Evolutionary conservation across 2,888 invertebrate species (phyloP).

Genomic region (Orchesella flavescens): DNA sequence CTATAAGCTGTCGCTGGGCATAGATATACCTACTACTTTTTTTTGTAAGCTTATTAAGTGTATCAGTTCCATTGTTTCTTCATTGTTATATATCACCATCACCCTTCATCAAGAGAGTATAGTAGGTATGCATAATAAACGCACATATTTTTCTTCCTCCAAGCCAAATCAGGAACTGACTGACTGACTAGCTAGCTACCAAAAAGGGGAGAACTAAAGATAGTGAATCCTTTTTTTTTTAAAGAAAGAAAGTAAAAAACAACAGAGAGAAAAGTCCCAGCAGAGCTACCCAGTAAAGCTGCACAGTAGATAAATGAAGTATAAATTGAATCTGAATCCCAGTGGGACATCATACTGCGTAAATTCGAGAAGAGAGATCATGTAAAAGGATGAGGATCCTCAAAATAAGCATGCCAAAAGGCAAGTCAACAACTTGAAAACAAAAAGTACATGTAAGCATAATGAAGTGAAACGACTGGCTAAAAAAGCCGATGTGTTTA

Average conservation of each 20-base stretch:
- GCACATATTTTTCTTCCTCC: neutral
- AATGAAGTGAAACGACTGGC: slow-evolving; percentile 47
- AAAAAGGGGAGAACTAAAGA: slow-evolving; percentile 24
- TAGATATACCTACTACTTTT: no score
- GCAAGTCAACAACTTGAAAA: slow-evolving; percentile 54
- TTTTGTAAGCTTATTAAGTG: no score
- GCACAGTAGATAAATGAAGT: slow-evolving; percentile 63
- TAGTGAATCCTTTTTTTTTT: slow-evolving; percentile 3
- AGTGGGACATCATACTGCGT: slow-evolving; percentile 41
- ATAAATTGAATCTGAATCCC: slow-evolving; percentile 68
- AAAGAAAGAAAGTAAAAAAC: slow-evolving; percentile 32
- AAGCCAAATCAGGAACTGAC: neutral
- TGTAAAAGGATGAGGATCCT: slow-evolving; percentile 28
- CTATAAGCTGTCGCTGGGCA: no score
- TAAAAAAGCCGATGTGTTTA: slow-evolving; percentile 26
- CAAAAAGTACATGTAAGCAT: slow-evolving; percentile 20
- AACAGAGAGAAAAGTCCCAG: neutral
- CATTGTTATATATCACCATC: neutral
- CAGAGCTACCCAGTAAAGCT: slow-evolving; percentile 25
- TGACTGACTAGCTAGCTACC: neutral
- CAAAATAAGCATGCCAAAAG: slow-evolving; percentile 50
- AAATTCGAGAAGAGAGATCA: slow-evolving; percentile 22
- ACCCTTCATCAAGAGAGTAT: neutral
- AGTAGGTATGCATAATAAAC: neutral
- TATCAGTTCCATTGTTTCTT: no score